Conservation (phyloP, 92 coral and sea anemone genomes). For the Phenganax subtilis region DNA sequence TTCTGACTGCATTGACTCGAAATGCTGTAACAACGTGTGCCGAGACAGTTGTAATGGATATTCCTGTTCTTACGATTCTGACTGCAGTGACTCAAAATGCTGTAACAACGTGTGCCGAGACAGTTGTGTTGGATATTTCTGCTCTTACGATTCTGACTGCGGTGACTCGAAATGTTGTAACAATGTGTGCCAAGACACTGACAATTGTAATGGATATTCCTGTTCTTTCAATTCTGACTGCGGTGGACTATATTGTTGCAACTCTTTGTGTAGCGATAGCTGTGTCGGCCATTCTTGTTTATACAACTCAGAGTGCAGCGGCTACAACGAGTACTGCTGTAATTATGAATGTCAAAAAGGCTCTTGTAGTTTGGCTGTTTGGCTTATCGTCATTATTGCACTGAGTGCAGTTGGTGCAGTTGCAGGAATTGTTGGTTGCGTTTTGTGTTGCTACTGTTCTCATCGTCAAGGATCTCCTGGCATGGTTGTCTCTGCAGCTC, state of each 20-base stretch:
- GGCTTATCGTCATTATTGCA: not conserved
- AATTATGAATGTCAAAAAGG: not conserved
- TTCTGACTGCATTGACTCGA: no score
- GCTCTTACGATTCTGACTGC: no score
- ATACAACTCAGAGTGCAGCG: not conserved
- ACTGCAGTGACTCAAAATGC: not conserved
- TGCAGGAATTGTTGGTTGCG: not conserved
- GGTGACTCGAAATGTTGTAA: no score
- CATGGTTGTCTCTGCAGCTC: not conserved
- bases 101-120: no score
- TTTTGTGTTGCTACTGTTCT: not conserved
- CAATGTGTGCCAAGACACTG: no score
- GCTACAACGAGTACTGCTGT: not conserved
- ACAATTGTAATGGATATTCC: not conserved
- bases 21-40: no score
- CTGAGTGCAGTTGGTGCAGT: not conserved
- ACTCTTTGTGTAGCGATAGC: not conserved
- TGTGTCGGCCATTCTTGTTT: not conserved
- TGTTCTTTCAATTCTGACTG: not conserved
- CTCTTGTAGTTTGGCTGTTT: not conserved
- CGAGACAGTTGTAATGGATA: not conserved
- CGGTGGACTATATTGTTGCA: not conserved
- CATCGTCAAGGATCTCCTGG: not conserved
- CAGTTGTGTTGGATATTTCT: no score
- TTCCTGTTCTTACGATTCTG: not conserved